Evolutionary conservation across 2,797 vertebrate species (phyloP), one percentile per base, ranked within the genome.

Genomic region (Antennarius maculatus): DNA sequence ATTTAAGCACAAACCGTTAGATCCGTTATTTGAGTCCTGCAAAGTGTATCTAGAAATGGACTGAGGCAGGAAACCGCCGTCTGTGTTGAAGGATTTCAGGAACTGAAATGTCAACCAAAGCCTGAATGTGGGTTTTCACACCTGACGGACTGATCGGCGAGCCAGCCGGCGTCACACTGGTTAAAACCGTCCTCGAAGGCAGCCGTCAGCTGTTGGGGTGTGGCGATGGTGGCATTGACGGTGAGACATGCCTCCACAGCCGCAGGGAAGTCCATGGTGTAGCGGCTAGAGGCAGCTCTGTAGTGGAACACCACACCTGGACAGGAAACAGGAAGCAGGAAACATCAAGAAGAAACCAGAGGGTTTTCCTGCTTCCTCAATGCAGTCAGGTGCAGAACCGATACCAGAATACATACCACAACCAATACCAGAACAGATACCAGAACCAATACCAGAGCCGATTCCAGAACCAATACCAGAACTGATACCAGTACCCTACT

Each of bases 271-370:
- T 94, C 91, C 81, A 99, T 82, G 0, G 88, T 92, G 70, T 98
- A 99, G 27, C 97, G 95, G 85, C 93, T 95, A 16, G 51, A 88
- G 9, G 83, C 80, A 0, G 94, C 80, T 58, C 97, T 90, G 75
- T 99, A 99, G 88, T 98, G 97, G 88, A 99, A 99, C 12, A 98
- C 96, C 14, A 97, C 96, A 55, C 97, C 97, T 99, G 86, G 15
- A 45, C 7, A 28, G 10, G 51, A 4, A 57, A n/a, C 41, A 45
- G 55, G 13, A 45, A 29, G 27, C 39, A 34, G 23, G 41, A 27
- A 55, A 2, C 1, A 41, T 16, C 28, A 49, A 18, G 11, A 45
- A 13, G 15, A 15, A 13, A 43, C 12, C 12, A 15, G 42, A 15
- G 49, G 27, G 27, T 28, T 23, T 51, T 31, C 29, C 48, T 27